Evolutionary conservation across 2,888 invertebrate species (phyloP).

Genomic region (Amiota mariae): DNA sequence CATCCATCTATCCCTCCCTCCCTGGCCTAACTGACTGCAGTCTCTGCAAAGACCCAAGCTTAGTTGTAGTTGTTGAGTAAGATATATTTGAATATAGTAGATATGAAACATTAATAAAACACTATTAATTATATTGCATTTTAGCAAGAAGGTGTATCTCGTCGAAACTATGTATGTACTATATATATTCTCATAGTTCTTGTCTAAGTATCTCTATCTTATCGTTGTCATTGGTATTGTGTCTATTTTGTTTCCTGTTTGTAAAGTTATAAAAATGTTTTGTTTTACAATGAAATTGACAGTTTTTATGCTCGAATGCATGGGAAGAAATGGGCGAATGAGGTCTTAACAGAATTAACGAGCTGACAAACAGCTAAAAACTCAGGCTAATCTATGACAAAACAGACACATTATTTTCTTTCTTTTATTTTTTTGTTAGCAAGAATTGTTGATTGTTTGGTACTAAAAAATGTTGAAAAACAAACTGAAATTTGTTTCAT

Average conservation of each 20-base stretch:
- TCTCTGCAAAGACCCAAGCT: too few relatives aligned
- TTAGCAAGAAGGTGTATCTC: neutral
- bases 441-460: too few relatives aligned
- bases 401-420: too few relatives aligned
- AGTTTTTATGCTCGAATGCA: constrained; percentile 60
- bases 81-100: neutral
- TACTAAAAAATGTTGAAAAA: too few relatives aligned
- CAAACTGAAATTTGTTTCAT: neutral
- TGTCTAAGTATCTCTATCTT: neutral
- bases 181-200: constrained; percentile 15
- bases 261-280: constrained; percentile 30
- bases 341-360: constrained; percentile 40
- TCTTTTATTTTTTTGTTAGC: too few relatives aligned
- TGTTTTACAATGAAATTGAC: constrained; percentile 46
- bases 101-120: constrained; percentile 33
- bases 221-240: constrained; percentile 31
- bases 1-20: too few relatives aligned
- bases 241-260: constrained; percentile 51
- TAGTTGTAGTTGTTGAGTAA: too few relatives aligned
- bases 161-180: constrained; percentile 27
- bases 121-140: constrained; percentile 61
- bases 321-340: constrained; percentile 49
- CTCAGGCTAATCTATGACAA: neutral
- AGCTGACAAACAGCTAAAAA: constrained; percentile 63
- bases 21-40: too few relatives aligned